Evolutionary conservation across 2,888 invertebrate species (phyloP).

Genomic region (Prosapia bicincta): DNA sequence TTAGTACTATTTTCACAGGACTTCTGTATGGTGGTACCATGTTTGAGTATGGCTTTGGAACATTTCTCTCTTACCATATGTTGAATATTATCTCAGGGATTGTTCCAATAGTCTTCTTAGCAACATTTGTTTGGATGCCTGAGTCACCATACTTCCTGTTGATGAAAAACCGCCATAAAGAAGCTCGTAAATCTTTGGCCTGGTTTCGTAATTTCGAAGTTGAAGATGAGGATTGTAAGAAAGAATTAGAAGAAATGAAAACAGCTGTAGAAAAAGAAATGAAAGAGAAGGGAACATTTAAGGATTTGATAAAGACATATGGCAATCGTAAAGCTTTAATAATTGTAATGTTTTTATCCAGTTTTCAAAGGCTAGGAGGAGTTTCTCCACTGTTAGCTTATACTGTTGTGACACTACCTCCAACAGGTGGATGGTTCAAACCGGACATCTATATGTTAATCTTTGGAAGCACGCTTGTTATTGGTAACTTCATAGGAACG

Average conservation of each 20-base stretch:
- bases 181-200: slow-evolving; percentile 52
- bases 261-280: slow-evolving; percentile 35
- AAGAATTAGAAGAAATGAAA: slow-evolving; percentile 42
- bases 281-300: slow-evolving; percentile 29
- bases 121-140: slow-evolving; percentile 44
- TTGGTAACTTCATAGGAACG: slow-evolving; percentile 30
- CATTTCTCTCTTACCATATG: slow-evolving; percentile 32
- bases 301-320: slow-evolving; percentile 29
- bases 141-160: slow-evolving; percentile 26
- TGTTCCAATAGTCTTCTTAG: slow-evolving; percentile 51
- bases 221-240: slow-evolving; percentile 50
- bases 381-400: slow-evolving; percentile 36
- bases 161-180: slow-evolving; percentile 25
- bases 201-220: slow-evolving; percentile 56
- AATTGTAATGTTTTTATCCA: slow-evolving; percentile 30
- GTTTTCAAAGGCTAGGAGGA: slow-evolving; percentile 35
- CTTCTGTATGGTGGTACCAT: slow-evolving; percentile 39
- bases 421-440: slow-evolving; percentile 23
- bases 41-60: slow-evolving; percentile 35
- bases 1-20: slow-evolving; percentile 39
- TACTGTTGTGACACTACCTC: slow-evolving; percentile 34
- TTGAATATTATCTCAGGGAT: slow-evolving; percentile 41
- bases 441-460: slow-evolving; percentile 33
- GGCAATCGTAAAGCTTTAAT: slow-evolving; percentile 26
- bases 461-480: slow-evolving; percentile 30